Percentiles rank a stretch among this genome's conserved stretches.
phyloP scores from a whole-genome alignment of 1,140 invertebrate genomes.

The Mactra quadrangularis region DNA sequence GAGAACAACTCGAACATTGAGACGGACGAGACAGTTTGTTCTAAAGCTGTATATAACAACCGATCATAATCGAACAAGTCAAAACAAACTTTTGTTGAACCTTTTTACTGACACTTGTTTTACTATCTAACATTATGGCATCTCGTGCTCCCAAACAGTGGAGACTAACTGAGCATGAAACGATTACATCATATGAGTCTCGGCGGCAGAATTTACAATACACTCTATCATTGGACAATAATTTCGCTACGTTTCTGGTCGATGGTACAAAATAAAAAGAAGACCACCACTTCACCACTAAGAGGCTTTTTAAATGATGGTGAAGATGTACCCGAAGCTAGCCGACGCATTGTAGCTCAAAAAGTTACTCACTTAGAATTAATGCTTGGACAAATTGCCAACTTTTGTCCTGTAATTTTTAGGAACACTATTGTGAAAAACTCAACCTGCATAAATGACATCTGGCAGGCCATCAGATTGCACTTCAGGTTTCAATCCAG shows the following conservation, averaged over 20 bases:
- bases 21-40: not conserved
- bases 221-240: slow-evolving; percentile 38
- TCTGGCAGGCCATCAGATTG: slow-evolving; percentile 63
- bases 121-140: slow-evolving; percentile 12
- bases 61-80: not conserved
- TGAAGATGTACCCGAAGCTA: slow-evolving; percentile 28
- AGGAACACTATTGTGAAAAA: slow-evolving; percentile 55
- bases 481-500: slow-evolving; percentile 62
- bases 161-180: slow-evolving; percentile 37
- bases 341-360: slow-evolving; percentile 41
- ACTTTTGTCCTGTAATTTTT: slow-evolving; percentile 64
- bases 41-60: not conserved
- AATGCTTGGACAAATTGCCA: slow-evolving; percentile 66
- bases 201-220: slow-evolving; percentile 59
- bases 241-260: slow-evolving; percentile 45
- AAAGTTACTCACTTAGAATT: slow-evolving; percentile 60
- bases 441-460: slow-evolving; percentile 43
- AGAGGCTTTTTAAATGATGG: slow-evolving; percentile 50
- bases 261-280: slow-evolving; percentile 25
- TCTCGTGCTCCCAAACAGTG: slow-evolving; percentile 44
- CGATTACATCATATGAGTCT: slow-evolving; percentile 38
- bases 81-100: not conserved
- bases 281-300: slow-evolving; percentile 5
- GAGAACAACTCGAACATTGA: too few species aligned
- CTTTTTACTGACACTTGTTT: not conserved